Conservation (phyloP, 2,797 vertebrate species). For the Neopelma chrysocephalum region DNA sequence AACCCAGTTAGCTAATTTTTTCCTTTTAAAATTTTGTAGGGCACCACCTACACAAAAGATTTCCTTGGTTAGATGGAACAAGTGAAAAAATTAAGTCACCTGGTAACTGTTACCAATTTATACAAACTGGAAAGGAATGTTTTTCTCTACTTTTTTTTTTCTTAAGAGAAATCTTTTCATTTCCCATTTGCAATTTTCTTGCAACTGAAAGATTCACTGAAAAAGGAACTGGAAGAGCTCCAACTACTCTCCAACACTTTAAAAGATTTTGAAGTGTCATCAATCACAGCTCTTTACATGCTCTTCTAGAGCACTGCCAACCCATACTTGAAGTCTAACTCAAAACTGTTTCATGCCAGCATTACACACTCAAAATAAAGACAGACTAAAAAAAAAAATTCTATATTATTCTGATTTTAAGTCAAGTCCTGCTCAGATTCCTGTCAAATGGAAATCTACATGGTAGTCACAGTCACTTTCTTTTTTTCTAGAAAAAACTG, state of each 20-base stretch:
- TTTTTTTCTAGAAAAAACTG: not conserved
- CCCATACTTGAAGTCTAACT: not conserved
- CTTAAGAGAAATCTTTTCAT: not conserved
- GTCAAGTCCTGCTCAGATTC: not conserved
- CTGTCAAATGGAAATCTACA: not conserved
- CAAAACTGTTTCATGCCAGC: not conserved
- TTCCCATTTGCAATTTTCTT: not conserved
- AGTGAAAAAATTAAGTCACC: not conserved
- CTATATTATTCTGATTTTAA: not conserved
- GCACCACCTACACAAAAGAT: not conserved
- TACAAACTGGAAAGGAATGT: not conserved
- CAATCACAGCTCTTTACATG: constrained; percentile 7
- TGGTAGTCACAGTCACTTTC: not conserved
- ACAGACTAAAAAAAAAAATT: not conserved
- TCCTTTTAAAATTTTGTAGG: not conserved
- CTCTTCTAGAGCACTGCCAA: constrained; percentile 14
- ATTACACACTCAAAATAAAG: not conserved
- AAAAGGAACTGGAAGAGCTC: constrained; percentile 34
- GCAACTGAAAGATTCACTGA: not conserved
- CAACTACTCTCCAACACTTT: constrained; percentile 39
- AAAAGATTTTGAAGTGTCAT: constrained; percentile 19
- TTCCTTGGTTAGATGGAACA: not conserved
- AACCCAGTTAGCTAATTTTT: not conserved
- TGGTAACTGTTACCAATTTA: not conserved
- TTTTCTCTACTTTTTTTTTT: not conserved